These are phyloP conservation scores for Paramormyrops kingsleyae DNA, from an alignment of 2,113 vertebrate species.

Conservation along the genomic window DNA sequence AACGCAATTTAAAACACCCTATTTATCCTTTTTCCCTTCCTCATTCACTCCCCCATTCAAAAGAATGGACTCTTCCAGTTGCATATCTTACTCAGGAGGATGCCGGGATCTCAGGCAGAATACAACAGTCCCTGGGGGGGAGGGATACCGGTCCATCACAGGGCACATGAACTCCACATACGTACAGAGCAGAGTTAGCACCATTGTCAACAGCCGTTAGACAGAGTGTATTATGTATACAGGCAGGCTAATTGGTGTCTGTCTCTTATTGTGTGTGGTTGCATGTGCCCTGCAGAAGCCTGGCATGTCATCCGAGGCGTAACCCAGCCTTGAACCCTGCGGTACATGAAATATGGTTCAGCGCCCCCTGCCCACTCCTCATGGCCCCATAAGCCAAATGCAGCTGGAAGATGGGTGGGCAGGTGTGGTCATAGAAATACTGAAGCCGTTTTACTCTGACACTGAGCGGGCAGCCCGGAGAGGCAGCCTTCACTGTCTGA, in stretches of 20 bases:
- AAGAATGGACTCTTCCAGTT: background rate
- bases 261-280: background rate
- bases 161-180: background rate
- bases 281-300: background rate
- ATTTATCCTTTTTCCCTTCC: background rate
- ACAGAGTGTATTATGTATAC: background rate
- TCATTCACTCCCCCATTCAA: background rate
- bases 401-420: background rate
- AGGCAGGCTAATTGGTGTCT: background rate
- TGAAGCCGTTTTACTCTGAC: background rate
- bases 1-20: background rate
- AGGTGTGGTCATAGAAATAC: background rate
- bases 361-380: background rate
- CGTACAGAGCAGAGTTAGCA: background rate
- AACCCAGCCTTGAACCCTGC: background rate
- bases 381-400: background rate
- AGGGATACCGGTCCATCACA: background rate
- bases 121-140: background rate
- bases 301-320: background rate
- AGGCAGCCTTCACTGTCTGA: too few relatives aligned
- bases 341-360: background rate
- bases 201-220: background rate
- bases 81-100: background rate
- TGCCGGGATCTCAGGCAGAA: background rate
- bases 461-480: too few relatives aligned